Percentiles rank a stretch among this genome's conserved stretches.
These are phyloP conservation scores for Vulpes vulpes DNA, from an alignment of 2,113 vertebrate genomes.

Conservation along the genomic window DNA sequence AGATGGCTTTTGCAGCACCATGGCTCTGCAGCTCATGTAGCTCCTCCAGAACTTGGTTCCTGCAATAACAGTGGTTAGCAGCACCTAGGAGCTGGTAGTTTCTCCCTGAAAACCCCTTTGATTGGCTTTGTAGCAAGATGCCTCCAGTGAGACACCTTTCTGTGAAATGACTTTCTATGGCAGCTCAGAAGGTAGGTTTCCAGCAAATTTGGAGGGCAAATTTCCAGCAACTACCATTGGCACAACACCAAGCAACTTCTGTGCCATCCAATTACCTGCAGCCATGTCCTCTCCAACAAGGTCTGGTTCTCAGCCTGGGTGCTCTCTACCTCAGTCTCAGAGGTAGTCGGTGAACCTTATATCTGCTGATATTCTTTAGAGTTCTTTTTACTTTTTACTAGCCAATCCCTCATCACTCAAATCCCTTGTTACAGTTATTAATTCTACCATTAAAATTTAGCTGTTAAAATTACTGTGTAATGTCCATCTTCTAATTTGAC, in stretches of 20 bases:
- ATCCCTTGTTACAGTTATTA: neutral
- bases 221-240: neutral
- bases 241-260: neutral
- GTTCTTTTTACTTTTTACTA: neutral
- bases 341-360: neutral
- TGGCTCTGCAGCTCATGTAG: neutral
- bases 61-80: neutral
- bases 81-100: neutral
- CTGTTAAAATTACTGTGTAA: neutral
- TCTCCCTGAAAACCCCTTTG: neutral
- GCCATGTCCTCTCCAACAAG: neutral
- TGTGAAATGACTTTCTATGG: neutral
- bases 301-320: neutral
- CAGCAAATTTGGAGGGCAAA: neutral
- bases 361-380: neutral
- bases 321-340: neutral
- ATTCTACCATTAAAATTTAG: neutral
- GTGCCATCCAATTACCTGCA: neutral
- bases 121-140: neutral
- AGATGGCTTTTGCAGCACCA: neutral
- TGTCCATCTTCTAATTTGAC: neutral
- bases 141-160: neutral
- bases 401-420: neutral
- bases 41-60: neutral
- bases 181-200: neutral